Evolutionary conservation across 2,797 vertebrate genomes (phyloP), one percentile per base, ranked within the genome.

Genomic region (Odontamblyopus lacepedii): DNA sequence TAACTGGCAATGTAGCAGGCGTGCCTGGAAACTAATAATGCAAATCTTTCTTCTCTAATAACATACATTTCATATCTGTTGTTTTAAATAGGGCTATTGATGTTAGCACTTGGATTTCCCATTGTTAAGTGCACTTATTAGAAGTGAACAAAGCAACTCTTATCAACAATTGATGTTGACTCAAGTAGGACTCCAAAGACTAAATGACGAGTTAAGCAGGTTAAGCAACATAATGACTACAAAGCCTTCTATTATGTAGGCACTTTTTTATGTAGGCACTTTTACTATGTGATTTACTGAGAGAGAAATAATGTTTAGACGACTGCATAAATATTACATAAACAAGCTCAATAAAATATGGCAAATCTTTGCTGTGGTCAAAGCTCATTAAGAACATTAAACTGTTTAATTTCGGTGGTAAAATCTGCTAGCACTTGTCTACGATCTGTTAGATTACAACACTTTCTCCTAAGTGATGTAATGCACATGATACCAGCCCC

Each of bases 341-440:
- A 30, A 29, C 16, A 18, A 29, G 2, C 27, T 69, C 53, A 35
- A 13, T 69, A 74, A 78, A 72, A 70, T 56, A 76, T 60, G 72
- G 67, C 63, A 62, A 60, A 62, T 48, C 80, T 70, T 35, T 55
- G 8, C 63, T 69, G 71, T 63, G 67, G 74, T 82, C 71, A 76
- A 41, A 68, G 75, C 74, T 80, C 74, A 86, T 87, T 84, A 71
- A 70, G 56, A 79, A 72, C 71, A 78, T 70, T 76, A 75, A 11
- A 77, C 35, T 69, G 27, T 67, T 79, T 32, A 76, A 79, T 67
- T 77, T 76, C 74, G 57, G 56, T 50, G 32, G 68, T 63, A 63
- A 82, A 66, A 77, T 69, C 68, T 81, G 69, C 61, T 80, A 72
- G 69, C 56, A 67, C 8, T 38, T 38, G 9, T 30, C 50, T 23